Base-by-base conservation (phyloP, 2,797 vertebrate species). In the Lepus townsendii region DNA sequence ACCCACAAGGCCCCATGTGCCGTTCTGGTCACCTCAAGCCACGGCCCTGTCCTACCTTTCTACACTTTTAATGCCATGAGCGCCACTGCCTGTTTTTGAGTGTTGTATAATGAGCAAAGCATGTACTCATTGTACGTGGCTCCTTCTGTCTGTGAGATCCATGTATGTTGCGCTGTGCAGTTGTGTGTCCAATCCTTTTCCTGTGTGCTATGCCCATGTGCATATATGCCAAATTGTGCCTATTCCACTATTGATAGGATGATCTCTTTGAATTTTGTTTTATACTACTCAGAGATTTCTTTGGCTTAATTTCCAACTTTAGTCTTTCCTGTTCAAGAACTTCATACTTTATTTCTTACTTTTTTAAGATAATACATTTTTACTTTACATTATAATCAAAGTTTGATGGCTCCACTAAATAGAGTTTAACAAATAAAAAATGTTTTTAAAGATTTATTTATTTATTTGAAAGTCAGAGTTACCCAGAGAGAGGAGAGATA, bases 161-260 rank as follows among this genome's bases (percentile, higher is more conserved):
- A 72, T 0, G 30, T 35, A 50, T 19, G 0, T 3, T 20, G 6
- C 7, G 62, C 1, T 38, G 19, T n/a, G 24, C 24, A 3, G 2
- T 10, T 78, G 24, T 30, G 17, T 16, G 17, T 26, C 30, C 42
- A 10, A 69, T 47, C 20, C 57, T 30, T 0, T 10, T 82, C n/a
- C 50, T 77, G 32, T 24, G 0, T 66, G 20, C 27, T 42, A 54
- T 63, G 72, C 27, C 73, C 2, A 3, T 17, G 47, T 26, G 50
- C 71, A 17, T 52, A 27, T 32, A 38, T 32, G 76, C 63, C 9
- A 10, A 32, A 38, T 72, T 72, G 27, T 50, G 30, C 68, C 50
- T 24, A 68, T 82, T 72, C 38, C 26, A 7, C 35, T 73, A 8
- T 54, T 83, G 22, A 78, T 17, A 38, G 42, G 63, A 82, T 38